Evolutionary conservation across 2,888 invertebrate genomes (phyloP).

Genomic region (Drosophila subquinaria): DNA sequence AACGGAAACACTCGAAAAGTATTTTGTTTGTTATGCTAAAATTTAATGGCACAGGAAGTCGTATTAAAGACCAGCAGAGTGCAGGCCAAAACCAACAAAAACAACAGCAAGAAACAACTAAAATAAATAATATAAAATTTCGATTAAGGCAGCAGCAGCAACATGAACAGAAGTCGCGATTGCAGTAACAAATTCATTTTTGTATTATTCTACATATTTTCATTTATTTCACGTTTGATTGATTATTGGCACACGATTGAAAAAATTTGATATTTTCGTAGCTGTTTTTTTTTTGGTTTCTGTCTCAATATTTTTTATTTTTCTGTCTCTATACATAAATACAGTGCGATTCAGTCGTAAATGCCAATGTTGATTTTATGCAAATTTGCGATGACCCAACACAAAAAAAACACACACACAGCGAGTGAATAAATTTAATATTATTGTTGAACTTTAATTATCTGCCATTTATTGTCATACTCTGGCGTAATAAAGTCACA

Average conservation of each 20-base stretch:
- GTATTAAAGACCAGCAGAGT: conserved; percentile 65
- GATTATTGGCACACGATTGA: conserved; percentile 63
- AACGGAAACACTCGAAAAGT: conserved; percentile 79
- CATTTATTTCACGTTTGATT: conserved; percentile 76
- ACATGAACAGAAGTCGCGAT: neutral
- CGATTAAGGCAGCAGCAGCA: conserved; percentile 19
- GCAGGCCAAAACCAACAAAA: conserved; percentile 18
- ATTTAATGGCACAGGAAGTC: conserved; percentile 79
- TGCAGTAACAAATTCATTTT: conserved; percentile 41
- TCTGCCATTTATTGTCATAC: conserved; percentile 71
- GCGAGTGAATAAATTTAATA: conserved; percentile 70
- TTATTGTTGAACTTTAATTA: conserved; percentile 74
- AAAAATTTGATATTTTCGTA: conserved; percentile 45
- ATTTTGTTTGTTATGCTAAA: conserved; percentile 82
- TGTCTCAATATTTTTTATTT: neutral
- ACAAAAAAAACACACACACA: conserved; percentile 17
- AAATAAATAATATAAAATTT: conserved; percentile 26
- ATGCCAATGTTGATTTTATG: conserved; percentile 77
- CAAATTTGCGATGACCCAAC: conserved; percentile 57
- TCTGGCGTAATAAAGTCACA: conserved; percentile 44
- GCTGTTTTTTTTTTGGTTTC: neutral
- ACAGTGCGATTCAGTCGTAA: conserved; percentile 64
- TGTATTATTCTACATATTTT: conserved; percentile 61
- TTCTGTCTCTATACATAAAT: conserved; percentile 20
- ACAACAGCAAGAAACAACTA: conserved; percentile 12